A percentile compares a stretch with the other conserved stretches of the same genome.
These are phyloP conservation scores for Acipenser transmontanus DNA, from an alignment of 2,797 vertebrate genomes.

Conservation along the genomic window DNA sequence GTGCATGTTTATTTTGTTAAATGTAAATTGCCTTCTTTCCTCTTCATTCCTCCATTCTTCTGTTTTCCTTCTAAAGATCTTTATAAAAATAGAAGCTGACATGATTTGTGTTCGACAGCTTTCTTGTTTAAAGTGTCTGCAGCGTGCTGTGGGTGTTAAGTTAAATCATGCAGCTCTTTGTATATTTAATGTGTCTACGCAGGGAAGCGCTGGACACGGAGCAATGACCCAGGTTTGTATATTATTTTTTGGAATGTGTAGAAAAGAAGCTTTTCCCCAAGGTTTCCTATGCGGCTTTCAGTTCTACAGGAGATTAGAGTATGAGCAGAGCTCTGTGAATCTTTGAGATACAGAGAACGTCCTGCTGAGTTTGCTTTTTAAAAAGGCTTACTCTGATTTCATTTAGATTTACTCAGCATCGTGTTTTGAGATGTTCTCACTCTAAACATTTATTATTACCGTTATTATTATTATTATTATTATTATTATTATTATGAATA, in stretches of 20 bases:
- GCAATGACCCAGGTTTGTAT: slow-evolving; percentile 12
- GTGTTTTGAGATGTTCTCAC: neutral
- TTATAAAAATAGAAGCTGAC: slow-evolving; percentile 15
- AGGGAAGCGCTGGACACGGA: neutral
- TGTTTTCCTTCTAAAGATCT: neutral
- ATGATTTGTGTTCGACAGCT: neutral
- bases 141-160: neutral
- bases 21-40: neutral
- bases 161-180: slow-evolving; percentile 1
- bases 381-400: slow-evolving; percentile 28
- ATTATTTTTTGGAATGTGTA: slow-evolving; percentile 43
- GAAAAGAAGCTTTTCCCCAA: slow-evolving; percentile 27
- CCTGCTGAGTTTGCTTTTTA: slow-evolving; percentile 19
- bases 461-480: slow-evolving; percentile 55
- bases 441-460: slow-evolving; percentile 29
- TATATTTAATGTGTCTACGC: slow-evolving; percentile 3
- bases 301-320: slow-evolving; percentile 47
- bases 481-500: slow-evolving; percentile 45
- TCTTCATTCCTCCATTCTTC: neutral
- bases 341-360: slow-evolving; percentile 20
- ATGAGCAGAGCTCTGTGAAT: slow-evolving; percentile 31
- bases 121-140: slow-evolving; percentile 12
- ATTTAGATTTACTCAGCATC: slow-evolving; percentile 46
- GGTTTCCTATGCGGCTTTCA: slow-evolving; percentile 29
- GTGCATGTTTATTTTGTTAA: too few relatives aligned